Evolutionary conservation across 2,888 invertebrate genomes (phyloP).

Genomic region (Andrena flavipes): DNA sequence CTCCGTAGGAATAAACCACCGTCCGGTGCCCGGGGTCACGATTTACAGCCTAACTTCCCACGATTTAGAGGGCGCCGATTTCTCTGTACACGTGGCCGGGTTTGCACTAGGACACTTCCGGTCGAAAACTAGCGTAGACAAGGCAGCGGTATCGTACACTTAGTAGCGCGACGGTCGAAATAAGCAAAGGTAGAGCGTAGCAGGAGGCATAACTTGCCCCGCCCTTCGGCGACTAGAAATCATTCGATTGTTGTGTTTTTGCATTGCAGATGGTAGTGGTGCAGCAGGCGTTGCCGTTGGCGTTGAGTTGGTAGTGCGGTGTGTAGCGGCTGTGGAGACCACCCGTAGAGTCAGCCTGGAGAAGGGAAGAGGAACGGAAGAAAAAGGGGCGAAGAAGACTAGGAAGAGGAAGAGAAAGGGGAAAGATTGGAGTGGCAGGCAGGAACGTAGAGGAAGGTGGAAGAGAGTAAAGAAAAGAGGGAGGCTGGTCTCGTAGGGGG

Average conservation of each 20-base stretch:
- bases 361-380: conserved; percentile 27
- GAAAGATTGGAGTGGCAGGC: not conserved
- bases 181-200: not conserved
- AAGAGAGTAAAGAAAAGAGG: conserved; percentile 20
- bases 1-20: not conserved
- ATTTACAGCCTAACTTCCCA: not conserved
- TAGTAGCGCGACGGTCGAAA: not conserved
- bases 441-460: conserved; percentile 1
- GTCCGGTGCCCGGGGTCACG: not conserved
- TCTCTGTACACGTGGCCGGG: too few relatives aligned
- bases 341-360: conserved; percentile 29
- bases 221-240: not conserved
- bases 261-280: conserved; percentile 68
- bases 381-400: conserved; percentile 11
- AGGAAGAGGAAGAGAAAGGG: not conserved
- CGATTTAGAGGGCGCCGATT: not conserved
- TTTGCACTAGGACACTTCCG: too few relatives aligned
- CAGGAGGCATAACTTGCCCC: not conserved
- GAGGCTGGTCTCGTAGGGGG: conserved; percentile 44
- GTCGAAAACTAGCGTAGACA: too few relatives aligned
- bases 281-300: conserved; percentile 40
- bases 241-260: conserved; percentile 30
- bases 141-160: too few relatives aligned
- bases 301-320: conserved; percentile 51
- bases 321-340: conserved; percentile 35